Evolutionary conservation across 92 coral and sea anemone species (phyloP).

Genomic region (Bergia puertoricense): DNA sequence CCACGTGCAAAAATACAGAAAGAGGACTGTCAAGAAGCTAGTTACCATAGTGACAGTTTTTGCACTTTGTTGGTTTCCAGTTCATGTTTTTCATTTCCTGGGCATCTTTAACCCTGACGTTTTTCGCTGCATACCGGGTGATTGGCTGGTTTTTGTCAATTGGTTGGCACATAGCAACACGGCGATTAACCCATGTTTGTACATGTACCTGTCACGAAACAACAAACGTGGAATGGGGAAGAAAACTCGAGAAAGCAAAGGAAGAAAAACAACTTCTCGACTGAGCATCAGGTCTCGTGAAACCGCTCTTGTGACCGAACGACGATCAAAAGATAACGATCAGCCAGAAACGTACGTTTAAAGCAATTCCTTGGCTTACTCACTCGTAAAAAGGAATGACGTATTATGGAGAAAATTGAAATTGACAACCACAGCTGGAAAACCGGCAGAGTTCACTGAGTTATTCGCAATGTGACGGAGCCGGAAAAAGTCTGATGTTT

Average conservation of each 20-base stretch:
- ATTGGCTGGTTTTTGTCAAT: constrained; percentile 11
- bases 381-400: no score
- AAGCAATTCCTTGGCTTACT: neutral
- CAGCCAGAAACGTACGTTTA: neutral
- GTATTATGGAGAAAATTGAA: no score
- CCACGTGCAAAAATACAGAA: constrained; percentile 9
- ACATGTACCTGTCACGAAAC: constrained; percentile 5
- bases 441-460: no score
- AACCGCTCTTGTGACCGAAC: neutral
- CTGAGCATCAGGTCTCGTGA: neutral
- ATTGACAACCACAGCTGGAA: no score
- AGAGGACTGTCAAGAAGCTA: constrained; percentile 25
- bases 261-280: constrained; percentile 2
- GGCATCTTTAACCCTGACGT: constrained; percentile 4
- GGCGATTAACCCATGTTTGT: constrained; percentile 30
- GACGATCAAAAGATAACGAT: neutral
- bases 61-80: constrained; percentile 34
- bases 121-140: neutral
- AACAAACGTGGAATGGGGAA: neutral
- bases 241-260: neutral
- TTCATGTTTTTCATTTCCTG: constrained; percentile 22
- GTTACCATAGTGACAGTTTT: constrained; percentile 22
- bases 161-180: constrained; percentile 32
- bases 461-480: no score
- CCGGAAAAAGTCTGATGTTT: no score